Conservation (phyloP, 2,797 vertebrate genomes). For the Tangara arthus region DNA sequence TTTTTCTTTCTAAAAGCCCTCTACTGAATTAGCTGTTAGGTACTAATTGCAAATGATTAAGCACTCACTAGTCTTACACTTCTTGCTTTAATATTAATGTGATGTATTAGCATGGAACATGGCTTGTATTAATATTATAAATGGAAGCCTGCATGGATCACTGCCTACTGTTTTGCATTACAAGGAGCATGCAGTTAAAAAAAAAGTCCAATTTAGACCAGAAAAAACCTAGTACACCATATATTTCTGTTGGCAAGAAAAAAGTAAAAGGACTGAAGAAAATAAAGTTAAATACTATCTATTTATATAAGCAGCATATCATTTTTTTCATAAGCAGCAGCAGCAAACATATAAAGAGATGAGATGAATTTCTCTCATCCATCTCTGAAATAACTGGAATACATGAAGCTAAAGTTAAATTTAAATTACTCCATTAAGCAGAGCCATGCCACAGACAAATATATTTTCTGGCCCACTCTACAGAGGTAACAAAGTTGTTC, state of each 20-base stretch:
- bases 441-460: neutral
- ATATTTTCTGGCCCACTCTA: neutral
- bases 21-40: constrained; percentile 77
- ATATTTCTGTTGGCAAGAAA: constrained; percentile 53
- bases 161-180: constrained; percentile 72
- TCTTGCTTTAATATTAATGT: constrained; percentile 81
- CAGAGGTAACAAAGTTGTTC: neutral
- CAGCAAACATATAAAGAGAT: constrained; percentile 39
- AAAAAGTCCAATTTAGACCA: constrained; percentile 58
- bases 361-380: constrained; percentile 38
- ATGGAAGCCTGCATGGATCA: constrained; percentile 77
- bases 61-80: constrained; percentile 76
- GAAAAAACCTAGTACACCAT: constrained; percentile 11
- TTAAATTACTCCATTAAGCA: constrained; percentile 52
- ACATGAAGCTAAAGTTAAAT: constrained; percentile 10
- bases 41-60: constrained; percentile 82
- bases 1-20: constrained; percentile 72
- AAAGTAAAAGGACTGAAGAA: constrained; percentile 52
- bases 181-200: constrained; percentile 61
- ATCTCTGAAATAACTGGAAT: constrained; percentile 14
- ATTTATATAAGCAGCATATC: constrained; percentile 41
- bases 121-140: constrained; percentile 80
- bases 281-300: constrained; percentile 63
- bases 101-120: constrained; percentile 76
- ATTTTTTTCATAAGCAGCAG: constrained; percentile 37